Evolutionary conservation across 2,797 vertebrate genomes (phyloP), one percentile per base, ranked within the genome.

Genomic region (Lacerta bilineata): DNA sequence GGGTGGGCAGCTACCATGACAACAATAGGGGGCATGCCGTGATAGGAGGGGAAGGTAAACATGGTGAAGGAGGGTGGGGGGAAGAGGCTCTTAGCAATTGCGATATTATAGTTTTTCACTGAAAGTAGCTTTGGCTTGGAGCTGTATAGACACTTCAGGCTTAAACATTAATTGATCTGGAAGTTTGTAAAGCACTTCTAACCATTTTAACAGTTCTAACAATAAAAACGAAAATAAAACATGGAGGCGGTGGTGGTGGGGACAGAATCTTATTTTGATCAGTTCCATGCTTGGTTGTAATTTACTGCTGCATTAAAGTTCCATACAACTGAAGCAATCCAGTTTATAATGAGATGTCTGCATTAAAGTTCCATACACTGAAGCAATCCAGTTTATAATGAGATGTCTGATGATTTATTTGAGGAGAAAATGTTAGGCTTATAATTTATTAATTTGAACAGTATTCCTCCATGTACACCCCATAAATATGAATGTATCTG

Each of bases 381-480:
- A 93, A 94, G 91, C 86, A 84, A 91, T 89, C 33, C 59, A 85
- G 89, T 96, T 94, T 94, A 92, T 94, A 95, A 94, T 92, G 85
- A 94, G 88, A 84, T 90, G 95, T 88, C 91, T 90, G 91, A 95
- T 93, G 95, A 96, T 96, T 95, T 97, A 97, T 94, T 94, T 95
- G 95, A 94, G 3, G 50, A 88, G 93, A 96, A 95, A 93, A 95
- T 95, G 94, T 95, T 95, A 95, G 91, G 94, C 95, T 95, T 95
- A 96, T 97, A 95, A 97, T 96, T 97, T 97, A 96, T 96, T 96
- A 95, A 96, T 97, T 96, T 94, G 91, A 93, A 84, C 87, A 77
- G 85, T 94, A 94, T 94, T 95, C 93, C 91, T 94, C 4, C 0
- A 88, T 94, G 95, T 95, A 93, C 89, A 90, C 84, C 94, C 93